Base-by-base conservation (phyloP, 1,140 invertebrate genomes). In the Sarcophaga peregrina region DNA sequence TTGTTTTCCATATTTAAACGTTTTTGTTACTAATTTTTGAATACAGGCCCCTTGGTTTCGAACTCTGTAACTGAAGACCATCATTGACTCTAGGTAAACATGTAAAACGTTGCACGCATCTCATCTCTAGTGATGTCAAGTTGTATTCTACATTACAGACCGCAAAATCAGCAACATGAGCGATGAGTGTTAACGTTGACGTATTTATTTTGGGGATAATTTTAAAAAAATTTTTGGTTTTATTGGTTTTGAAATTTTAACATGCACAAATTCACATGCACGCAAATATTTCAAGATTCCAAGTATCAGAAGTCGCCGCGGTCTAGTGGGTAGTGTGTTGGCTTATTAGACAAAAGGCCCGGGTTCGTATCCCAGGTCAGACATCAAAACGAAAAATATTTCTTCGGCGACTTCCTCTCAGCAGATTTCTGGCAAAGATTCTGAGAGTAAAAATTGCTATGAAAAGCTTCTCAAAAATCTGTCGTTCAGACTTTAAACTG, bases 141-240 rank as follows among this genome's bases (percentile, higher is more conserved):
- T 88, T 89, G 86, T 86, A 89, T 89, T 89, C 89, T 84, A 86
- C 87, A 86, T 89, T 88, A 89, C 88, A 89, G 88, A 89, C 88
- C 88, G 88, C 88, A 89, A 89, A 89, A 89, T 89, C 88, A 88
- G 88, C 87, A 89, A 87, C 88, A 89, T 89, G 88, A 89, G 86
- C 88, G 88, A 89, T 89, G 88, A 89, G 85, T 88, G 88, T 87
- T 84, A 84, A 85, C 84, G 86, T 85, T 89, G 87, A 89, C 89
- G 88, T 89, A 86, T 89, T 88, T 88, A 89, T 89, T 89, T 87
- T 85, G 47, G 75, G 75, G 20, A 48, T 37, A 37, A 50, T 78
- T 17, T 52, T 78, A 20, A 50, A 15, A 62, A 7, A 11, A 1
- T 68, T 58, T 58, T 58, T 58, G 4, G 52, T 13, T 15, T 0